Base-by-base conservation (phyloP, 2,113 vertebrate genomes). In the Seriola dumerili region DNA sequence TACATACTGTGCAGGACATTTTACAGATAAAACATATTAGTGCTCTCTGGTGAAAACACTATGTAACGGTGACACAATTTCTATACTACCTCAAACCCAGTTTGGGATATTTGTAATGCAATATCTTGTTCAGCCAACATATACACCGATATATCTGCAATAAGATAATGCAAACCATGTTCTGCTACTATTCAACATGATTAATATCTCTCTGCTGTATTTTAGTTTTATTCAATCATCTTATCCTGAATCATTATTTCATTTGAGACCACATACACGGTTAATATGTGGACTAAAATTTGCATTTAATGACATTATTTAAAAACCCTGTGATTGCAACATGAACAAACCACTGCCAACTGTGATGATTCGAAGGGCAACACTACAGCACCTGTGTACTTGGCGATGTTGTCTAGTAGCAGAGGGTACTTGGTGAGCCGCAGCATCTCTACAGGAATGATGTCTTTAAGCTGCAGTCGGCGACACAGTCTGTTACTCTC, bases 361-460 rank as follows among this genome's bases (percentile, higher is more conserved):
- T 76, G 59, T 29, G 46, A 32, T 48, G 50, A 64, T 6, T 42
- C 12, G 5, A 46, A n/a, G 76, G 21, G 32, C 11, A 76, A 38
- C 61, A 42, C 8, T 23, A 67, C 34, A 7, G 72, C 95, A 99
- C 98, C 97, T 94, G 98, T 98, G 92, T 97, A 97, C 90, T 98
- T 99, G 44, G 97, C 96, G 55, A 99, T 99, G 92, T 97, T 99
- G 90, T 99, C 98, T 85, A 99, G 92, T 38, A 99, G 96, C 76
- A 99, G 96, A 3, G 98, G 98, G 90, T 99, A 99, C 86, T 99
- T 99, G 11, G 98, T 99, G 84, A 99, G 95, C 64, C 98, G 96
- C 80, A 96, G 97, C 96, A 99, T 99, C 92, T 99, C 98, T 0
- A 97, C 97, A 63, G 98, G 98, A 93, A 99, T 99, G 88, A 99